Percentiles rank a stretch among this genome's conserved stretches.
Evolutionary conservation across 2,113 vertebrate species (phyloP).

Genomic region (Neodontobutis hainanensis): DNA sequence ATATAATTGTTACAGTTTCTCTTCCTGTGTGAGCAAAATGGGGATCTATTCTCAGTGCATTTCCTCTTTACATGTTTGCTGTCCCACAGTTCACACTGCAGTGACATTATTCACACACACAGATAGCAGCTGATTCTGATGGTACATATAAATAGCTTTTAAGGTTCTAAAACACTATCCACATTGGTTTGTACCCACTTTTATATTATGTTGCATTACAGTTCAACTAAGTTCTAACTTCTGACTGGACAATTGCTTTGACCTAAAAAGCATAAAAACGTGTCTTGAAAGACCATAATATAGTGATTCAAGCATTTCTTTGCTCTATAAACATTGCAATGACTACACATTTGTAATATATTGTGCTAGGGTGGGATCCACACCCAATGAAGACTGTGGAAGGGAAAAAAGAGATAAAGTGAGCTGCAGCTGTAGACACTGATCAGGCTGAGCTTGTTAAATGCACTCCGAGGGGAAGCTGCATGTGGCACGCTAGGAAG

Average conservation of each 20-base stretch:
- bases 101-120: constrained; percentile 40
- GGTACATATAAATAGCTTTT: too few relatives aligned
- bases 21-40: constrained; percentile 22
- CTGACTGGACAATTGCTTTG: too few relatives aligned
- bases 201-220: too few relatives aligned
- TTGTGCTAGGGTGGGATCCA: constrained; percentile 32
- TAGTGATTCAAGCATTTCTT: too few relatives aligned
- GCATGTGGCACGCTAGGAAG: constrained; percentile 38
- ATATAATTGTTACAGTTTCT: constrained; percentile 12
- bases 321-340: too few relatives aligned
- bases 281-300: too few relatives aligned
- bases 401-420: constrained; percentile 36
- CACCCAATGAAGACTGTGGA: constrained; percentile 17
- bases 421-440: constrained; percentile 7
- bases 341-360: too few relatives aligned
- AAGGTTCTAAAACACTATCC: too few relatives aligned
- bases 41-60: not conserved
- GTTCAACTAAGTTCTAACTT: too few relatives aligned
- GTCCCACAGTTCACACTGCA: constrained; percentile 13
- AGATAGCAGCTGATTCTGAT: constrained; percentile 49
- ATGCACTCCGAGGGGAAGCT: constrained; percentile 31
- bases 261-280: too few relatives aligned
- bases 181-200: too few relatives aligned
- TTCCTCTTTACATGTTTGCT: constrained; percentile 25
- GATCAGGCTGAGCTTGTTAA: constrained; percentile 32